Evolutionary conservation across 2,888 invertebrate genomes (phyloP).

Genomic region (Apotomis betuletana): DNA sequence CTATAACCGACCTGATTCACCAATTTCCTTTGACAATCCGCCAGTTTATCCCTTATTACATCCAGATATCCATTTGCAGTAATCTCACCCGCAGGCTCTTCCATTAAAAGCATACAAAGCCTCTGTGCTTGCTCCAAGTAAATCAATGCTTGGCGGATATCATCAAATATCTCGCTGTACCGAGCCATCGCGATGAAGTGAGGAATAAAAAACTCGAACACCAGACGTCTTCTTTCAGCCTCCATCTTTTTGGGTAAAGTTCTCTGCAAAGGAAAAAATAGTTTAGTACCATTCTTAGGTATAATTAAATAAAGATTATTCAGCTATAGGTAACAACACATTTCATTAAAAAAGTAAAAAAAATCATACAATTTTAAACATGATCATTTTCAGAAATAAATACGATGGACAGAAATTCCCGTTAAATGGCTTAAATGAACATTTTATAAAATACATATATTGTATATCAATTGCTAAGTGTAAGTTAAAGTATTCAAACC

Average conservation of each 20-base stretch:
- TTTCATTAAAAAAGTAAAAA: too few relatives aligned
- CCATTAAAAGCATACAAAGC: constrained; percentile 84
- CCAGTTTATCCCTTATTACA: constrained; percentile 80
- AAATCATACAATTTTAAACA: too few relatives aligned
- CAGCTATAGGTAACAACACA: too few relatives aligned
- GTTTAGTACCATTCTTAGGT: too few relatives aligned
- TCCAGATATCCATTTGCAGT: constrained; percentile 82
- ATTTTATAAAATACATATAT: too few relatives aligned
- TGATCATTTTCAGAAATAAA: too few relatives aligned
- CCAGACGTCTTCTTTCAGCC: constrained; percentile 82
- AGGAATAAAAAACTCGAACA: constrained; percentile 88
- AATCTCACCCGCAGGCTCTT: constrained; percentile 81
- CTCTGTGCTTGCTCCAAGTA: constrained; percentile 89
- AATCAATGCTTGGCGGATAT: constrained; percentile 84
- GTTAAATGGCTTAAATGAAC: too few relatives aligned
- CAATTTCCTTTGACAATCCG: constrained; percentile 73
- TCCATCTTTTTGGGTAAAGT: constrained; percentile 80
- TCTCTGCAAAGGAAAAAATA: constrained; percentile 60
- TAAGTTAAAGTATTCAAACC: constrained; percentile 49
- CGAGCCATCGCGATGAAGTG: constrained; percentile 89
- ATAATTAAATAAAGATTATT: too few relatives aligned
- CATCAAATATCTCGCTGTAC: constrained; percentile 85
- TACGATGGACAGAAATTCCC: too few relatives aligned
- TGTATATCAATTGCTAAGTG: background rate
- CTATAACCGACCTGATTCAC: constrained; percentile 71